These are phyloP conservation scores for Crotalus helleri DNA, from an alignment of 2,113 vertebrate genomes.

Conservation along the genomic window DNA sequence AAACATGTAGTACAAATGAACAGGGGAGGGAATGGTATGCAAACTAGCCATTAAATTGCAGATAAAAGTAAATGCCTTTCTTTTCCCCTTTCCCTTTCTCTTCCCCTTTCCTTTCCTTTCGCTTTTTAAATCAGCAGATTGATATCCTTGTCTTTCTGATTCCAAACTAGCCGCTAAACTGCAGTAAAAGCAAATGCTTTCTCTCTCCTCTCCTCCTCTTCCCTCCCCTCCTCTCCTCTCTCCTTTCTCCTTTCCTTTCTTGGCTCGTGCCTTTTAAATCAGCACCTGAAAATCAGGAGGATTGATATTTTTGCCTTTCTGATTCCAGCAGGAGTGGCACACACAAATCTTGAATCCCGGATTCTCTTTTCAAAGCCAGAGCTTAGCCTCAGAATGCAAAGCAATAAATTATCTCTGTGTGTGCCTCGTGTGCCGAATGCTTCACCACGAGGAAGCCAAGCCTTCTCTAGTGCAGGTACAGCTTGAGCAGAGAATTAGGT, in stretches of 20 bases:
- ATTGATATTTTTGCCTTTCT: not conserved
- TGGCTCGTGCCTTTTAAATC: slow-evolving; percentile 35
- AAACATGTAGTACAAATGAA: not conserved
- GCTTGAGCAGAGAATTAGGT: not conserved
- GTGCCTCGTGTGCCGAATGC: not conserved
- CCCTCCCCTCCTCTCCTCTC: not conserved
- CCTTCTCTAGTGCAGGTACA: not conserved
- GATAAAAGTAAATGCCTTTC: not conserved
- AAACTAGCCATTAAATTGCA: not conserved
- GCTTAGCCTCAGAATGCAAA: not conserved
- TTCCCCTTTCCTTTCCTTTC: slow-evolving; percentile 16
- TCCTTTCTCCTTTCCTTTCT: not conserved
- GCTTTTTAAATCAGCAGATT: slow-evolving; percentile 21
- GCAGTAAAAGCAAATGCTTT: not conserved
- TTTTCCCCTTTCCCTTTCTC: slow-evolving; percentile 27
- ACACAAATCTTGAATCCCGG: not conserved
- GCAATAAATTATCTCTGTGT: not conserved
- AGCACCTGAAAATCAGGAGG: not conserved
- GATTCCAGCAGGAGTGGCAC: not conserved
- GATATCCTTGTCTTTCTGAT: not conserved
- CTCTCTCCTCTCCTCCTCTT: slow-evolving; percentile 46
- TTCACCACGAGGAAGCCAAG: too few relatives aligned
- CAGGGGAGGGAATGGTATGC: not conserved
- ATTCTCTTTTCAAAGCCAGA: not conserved
- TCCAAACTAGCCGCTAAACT: not conserved